phyloP scores from a whole-genome alignment of 2,888 invertebrate species.

The Plebejus anna region DNA sequence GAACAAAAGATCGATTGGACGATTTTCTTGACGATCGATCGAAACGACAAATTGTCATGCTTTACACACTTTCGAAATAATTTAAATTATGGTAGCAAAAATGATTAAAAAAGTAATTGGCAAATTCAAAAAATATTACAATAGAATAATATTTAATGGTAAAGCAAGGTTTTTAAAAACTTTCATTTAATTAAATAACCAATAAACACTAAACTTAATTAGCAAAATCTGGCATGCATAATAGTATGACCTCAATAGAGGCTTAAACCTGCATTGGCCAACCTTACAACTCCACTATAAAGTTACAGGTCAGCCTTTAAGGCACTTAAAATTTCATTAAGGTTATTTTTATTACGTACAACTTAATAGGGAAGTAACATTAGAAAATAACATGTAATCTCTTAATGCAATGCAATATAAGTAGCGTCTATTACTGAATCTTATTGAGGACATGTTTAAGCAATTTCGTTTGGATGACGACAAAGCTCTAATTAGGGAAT shows the following conservation, averaged over 20 bases:
- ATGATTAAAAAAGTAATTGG: too few relatives aligned
- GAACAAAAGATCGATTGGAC: too few relatives aligned
- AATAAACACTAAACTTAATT: too few relatives aligned
- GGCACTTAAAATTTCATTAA: conserved; percentile 26
- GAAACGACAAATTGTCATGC: too few relatives aligned
- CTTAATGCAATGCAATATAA: neutral
- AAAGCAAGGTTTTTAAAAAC: too few relatives aligned
- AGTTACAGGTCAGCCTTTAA: conserved; percentile 11
- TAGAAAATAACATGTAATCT: conserved; percentile 14
- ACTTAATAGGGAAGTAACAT: conserved; percentile 23
- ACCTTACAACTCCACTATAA: neutral
- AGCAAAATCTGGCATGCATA: too few relatives aligned
- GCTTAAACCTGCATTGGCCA: neutral
- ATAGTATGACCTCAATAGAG: neutral
- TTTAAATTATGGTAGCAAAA: too few relatives aligned
- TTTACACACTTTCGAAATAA: too few relatives aligned
- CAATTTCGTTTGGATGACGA: neutral
- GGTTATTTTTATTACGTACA: conserved; percentile 21
- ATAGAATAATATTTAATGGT: too few relatives aligned
- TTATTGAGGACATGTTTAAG: neutral
- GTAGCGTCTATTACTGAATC: neutral
- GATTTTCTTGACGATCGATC: too few relatives aligned
- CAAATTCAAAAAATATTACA: too few relatives aligned
- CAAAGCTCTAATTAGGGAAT: neutral
- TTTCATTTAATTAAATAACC: too few relatives aligned